A percentile compares a stretch with the other conserved stretches of the same genome.
Conservation (phyloP, 1,140 invertebrate species). For the Mylabris phalerata region DNA sequence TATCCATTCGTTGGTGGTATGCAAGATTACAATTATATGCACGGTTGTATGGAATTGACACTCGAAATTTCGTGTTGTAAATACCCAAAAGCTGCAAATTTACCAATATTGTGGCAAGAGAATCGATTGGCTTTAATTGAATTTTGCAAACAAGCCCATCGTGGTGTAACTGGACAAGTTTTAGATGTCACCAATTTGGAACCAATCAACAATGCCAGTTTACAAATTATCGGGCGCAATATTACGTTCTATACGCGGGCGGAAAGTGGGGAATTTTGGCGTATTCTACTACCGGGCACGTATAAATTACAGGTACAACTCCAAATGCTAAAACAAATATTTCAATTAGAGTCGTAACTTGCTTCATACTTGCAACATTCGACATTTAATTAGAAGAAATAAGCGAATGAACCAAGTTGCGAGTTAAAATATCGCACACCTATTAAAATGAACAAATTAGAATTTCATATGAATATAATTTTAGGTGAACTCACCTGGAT, state of each 20-base stretch:
- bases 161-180: slow-evolving; percentile 46
- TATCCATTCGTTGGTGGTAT: slow-evolving; percentile 49
- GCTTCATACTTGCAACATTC: too few species aligned
- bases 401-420: too few species aligned
- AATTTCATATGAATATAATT: too few species aligned
- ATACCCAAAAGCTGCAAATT: slow-evolving; percentile 45
- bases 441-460: too few species aligned
- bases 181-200: slow-evolving; percentile 36
- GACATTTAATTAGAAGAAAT: too few species aligned
- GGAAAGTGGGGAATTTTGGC: slow-evolving; percentile 34
- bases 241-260: slow-evolving; percentile 29
- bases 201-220: slow-evolving; percentile 37
- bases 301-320: slow-evolving; percentile 30
- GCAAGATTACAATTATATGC: slow-evolving; percentile 65
- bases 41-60: slow-evolving; percentile 62
- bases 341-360: too few species aligned
- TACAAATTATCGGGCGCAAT: slow-evolving; percentile 43
- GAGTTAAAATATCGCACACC: too few species aligned
- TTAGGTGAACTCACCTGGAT: too few species aligned
- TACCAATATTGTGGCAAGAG: slow-evolving; percentile 54
- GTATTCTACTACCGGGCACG: slow-evolving; percentile 35
- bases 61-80: slow-evolving; percentile 61
- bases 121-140: slow-evolving; percentile 47
- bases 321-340: too few species aligned
- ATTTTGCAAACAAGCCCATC: slow-evolving; percentile 34